phyloP scores from a whole-genome alignment of 1,140 invertebrate species.

The Apis dorsata region DNA sequence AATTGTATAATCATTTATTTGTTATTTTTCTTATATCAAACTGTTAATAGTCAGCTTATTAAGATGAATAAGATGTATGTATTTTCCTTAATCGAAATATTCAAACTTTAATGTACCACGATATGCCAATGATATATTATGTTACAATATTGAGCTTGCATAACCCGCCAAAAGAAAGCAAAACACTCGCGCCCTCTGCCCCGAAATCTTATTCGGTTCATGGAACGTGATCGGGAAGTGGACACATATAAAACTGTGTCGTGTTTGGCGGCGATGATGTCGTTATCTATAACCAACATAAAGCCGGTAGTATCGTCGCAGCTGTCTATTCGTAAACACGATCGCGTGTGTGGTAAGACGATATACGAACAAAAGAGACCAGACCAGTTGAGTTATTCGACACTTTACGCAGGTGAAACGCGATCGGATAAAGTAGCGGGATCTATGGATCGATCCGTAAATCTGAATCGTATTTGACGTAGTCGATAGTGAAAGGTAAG shows the following conservation, averaged over 20 bases:
- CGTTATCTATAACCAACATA: constrained; percentile 36
- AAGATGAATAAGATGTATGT: not conserved
- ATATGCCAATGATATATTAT: not conserved
- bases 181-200: constrained; percentile 1
- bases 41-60: not conserved
- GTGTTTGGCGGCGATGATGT: constrained; percentile 5
- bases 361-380: not conserved
- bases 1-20: not conserved
- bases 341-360: not conserved
- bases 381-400: not conserved
- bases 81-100: not conserved
- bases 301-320: constrained; percentile 23
- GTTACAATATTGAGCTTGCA: not conserved
- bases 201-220: not conserved
- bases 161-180: not conserved
- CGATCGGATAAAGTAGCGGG: not conserved
- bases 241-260: not conserved
- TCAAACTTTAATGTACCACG: not conserved
- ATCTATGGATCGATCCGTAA: not conserved
- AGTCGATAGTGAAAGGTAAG: not conserved
- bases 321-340: constrained; percentile 16
- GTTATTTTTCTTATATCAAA: not conserved
- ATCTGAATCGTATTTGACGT: not conserved
- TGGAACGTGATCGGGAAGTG: not conserved
- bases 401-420: not conserved